These are phyloP conservation scores for Euthynnus affinis DNA, from an alignment of 2,797 vertebrate species.

Conservation along the genomic window DNA sequence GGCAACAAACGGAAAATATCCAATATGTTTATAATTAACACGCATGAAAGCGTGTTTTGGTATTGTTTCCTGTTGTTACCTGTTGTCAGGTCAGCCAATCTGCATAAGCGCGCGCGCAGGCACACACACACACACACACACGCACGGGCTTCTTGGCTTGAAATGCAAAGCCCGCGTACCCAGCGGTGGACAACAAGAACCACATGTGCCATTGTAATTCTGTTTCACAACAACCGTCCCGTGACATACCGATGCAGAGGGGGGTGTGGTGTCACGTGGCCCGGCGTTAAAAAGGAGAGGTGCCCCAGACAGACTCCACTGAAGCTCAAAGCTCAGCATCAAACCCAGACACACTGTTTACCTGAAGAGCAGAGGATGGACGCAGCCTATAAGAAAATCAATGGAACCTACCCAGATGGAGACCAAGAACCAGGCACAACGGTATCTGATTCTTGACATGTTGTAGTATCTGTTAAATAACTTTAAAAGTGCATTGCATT, in stretches of 20 bases:
- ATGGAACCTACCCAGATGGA: constrained; percentile 60
- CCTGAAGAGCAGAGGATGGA: constrained; percentile 81
- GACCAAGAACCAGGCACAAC: constrained; percentile 30
- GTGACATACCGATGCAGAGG: constrained; percentile 61
- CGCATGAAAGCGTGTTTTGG: too few species aligned
- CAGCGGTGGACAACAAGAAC: constrained; percentile 57
- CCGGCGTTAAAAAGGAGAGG: constrained; percentile 43
- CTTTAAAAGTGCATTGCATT: neutral
- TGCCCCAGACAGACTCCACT: constrained; percentile 32
- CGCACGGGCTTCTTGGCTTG: neutral
- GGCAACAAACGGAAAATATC: neutral
- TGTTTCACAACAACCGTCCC: constrained; percentile 68
- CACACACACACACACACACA: neutral
- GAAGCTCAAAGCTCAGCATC: constrained; percentile 33
- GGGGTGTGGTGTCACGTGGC: constrained; percentile 80
- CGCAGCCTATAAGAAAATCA: constrained; percentile 73
- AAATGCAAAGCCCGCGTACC: neutral
- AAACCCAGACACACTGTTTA: constrained; percentile 16
- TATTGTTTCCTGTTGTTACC: neutral
- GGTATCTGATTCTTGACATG: constrained; percentile 49
- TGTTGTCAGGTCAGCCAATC: constrained; percentile 2
- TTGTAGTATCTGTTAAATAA: neutral
- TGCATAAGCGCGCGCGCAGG: neutral
- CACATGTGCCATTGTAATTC: constrained; percentile 69
- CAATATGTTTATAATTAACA: neutral